A percentile compares a stretch with the other conserved stretches of the same genome.
Evolutionary conservation across 2,113 vertebrate genomes (phyloP).

Genomic region (Lophotis ruficrista): DNA sequence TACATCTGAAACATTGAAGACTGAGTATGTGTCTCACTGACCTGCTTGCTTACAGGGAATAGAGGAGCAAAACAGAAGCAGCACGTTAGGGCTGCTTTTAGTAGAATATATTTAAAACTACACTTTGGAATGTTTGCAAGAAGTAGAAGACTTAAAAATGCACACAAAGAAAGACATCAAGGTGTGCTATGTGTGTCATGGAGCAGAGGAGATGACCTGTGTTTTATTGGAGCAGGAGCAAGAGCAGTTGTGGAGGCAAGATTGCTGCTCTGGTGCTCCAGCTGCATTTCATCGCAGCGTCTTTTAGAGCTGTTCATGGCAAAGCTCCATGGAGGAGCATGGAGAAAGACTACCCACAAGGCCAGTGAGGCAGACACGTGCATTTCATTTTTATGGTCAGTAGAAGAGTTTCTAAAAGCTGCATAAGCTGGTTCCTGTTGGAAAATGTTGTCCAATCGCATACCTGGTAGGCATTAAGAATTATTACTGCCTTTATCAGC

Average conservation of each 20-base stretch:
- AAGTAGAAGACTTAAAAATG: neutral
- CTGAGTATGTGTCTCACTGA: neutral
- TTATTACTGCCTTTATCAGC: neutral
- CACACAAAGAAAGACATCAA: neutral
- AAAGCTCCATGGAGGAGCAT: neutral
- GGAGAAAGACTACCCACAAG: neutral
- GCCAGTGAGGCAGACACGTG: neutral
- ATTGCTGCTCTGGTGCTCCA: neutral
- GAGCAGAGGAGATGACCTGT: neutral
- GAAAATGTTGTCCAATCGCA: neutral
- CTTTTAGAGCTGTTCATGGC: neutral
- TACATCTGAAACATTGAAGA: neutral
- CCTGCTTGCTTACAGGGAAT: neutral
- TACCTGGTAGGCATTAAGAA: neutral
- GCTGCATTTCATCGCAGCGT: neutral
- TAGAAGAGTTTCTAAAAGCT: neutral
- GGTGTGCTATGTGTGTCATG: accelerated
- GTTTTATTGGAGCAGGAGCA: neutral
- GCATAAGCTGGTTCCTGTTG: neutral
- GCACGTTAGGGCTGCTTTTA: neutral
- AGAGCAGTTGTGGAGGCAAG: neutral
- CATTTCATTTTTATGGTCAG: neutral
- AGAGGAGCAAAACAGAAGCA: neutral
- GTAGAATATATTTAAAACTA: neutral
- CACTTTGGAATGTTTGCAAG: neutral